Evolutionary conservation across 2,888 invertebrate genomes (phyloP).

Genomic region (Drosophila paramelanica): DNA sequence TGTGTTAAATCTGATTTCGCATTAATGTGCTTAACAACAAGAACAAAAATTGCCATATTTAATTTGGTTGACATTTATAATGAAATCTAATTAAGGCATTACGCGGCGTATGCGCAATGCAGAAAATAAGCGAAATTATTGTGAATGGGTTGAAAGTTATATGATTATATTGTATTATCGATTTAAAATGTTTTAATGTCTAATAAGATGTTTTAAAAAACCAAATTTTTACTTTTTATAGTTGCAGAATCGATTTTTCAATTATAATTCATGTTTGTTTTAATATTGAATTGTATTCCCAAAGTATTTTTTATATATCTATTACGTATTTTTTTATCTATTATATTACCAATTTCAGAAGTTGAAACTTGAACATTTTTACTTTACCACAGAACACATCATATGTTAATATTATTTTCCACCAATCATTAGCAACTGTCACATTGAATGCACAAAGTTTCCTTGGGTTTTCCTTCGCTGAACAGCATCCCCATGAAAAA

Average conservation of each 20-base stretch:
- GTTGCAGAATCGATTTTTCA: no score
- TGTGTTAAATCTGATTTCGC: conserved; percentile 16
- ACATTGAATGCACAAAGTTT: conserved; percentile 31
- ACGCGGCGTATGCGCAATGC: not conserved
- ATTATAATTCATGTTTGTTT: no score
- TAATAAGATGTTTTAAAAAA: not conserved
- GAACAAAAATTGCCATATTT: conserved; percentile 6
- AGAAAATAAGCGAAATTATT: not conserved
- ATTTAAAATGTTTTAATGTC: no score
- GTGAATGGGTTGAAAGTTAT: no score
- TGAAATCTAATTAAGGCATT: conserved; percentile 4
- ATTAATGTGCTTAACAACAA: not conserved
- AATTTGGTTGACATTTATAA: conserved; percentile 6
- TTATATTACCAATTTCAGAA: no score
- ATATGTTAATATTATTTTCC: conserved; percentile 3
- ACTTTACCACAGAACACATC: not conserved
- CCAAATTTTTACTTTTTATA: no score
- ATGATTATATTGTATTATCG: no score
- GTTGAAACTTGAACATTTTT: not conserved
- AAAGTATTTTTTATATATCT: no score
- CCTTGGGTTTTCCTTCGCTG: conserved; percentile 17
- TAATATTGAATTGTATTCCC: not conserved
- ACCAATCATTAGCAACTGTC: conserved; percentile 18
- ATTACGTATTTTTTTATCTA: no score
- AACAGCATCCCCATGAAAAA: not conserved